Conservation (phyloP, 2,113 vertebrate genomes). For the Setophaga coronata region DNA sequence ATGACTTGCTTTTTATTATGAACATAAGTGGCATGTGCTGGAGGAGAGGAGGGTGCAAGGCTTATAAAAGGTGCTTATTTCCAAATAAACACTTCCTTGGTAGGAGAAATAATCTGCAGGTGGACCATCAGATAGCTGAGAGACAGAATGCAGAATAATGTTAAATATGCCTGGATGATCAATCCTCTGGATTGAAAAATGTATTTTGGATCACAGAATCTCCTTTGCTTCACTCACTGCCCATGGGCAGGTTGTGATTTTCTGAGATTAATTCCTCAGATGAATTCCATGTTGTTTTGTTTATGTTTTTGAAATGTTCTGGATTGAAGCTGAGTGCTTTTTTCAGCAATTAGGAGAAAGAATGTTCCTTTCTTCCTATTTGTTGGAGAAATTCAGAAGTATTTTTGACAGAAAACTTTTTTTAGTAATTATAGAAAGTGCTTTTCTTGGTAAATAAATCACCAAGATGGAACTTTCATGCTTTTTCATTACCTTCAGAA, state of each 20-base stretch:
- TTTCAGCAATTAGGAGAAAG: not conserved
- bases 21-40: not conserved
- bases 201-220: not conserved
- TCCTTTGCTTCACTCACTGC: not conserved
- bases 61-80: not conserved
- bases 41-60: not conserved
- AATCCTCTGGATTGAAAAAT: not conserved
- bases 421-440: not conserved
- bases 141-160: not conserved
- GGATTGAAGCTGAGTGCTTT: not conserved
- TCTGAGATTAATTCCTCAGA: not conserved
- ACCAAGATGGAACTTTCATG: not conserved
- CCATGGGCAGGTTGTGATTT: not conserved
- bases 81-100: not conserved
- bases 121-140: not conserved
- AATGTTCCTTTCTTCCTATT: not conserved
- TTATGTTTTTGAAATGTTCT: not conserved
- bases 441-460: not conserved
- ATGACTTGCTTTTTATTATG: not conserved
- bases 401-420: not conserved
- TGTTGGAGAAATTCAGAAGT: not conserved
- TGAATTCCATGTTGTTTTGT: not conserved
- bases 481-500: not conserved
- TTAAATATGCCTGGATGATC: not conserved
- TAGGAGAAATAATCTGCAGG: not conserved